These are phyloP conservation scores for Mormyrops attenuatus DNA, from an alignment of 2,797 vertebrate species.

Conservation along the genomic window DNA sequence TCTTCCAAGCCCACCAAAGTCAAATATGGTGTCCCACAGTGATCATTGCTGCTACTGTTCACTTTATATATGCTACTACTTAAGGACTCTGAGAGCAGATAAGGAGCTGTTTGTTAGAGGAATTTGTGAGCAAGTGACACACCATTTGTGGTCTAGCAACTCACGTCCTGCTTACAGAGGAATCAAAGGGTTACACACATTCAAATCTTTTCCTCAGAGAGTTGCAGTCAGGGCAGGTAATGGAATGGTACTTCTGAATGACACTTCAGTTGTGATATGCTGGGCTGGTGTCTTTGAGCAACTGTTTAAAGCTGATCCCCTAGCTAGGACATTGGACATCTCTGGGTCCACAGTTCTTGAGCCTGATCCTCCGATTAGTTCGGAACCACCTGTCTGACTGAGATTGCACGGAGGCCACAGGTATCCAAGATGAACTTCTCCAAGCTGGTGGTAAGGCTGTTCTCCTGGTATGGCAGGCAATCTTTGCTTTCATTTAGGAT, in stretches of 20 bases:
- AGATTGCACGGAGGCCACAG: neutral
- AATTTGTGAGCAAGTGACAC: neutral
- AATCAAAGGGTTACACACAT: neutral
- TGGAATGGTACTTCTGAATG: neutral
- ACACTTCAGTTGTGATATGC: neutral
- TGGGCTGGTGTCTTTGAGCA: neutral
- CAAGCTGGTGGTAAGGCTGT: neutral
- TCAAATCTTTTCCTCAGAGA: neutral
- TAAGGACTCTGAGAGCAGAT: neutral
- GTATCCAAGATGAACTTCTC: neutral
- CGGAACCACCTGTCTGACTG: neutral
- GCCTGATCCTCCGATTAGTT: neutral
- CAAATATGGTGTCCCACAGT: neutral
- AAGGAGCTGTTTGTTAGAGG: neutral
- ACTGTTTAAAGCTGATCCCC: neutral
- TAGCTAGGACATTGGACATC: neutral
- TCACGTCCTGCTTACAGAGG: neutral
- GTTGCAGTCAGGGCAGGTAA: neutral
- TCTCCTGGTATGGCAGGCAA: neutral
- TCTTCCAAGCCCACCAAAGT: neutral
- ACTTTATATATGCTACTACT: neutral
- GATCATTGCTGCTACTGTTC: neutral
- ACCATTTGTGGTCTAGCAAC: neutral
- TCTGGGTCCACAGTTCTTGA: neutral
- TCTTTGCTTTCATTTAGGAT: neutral